Conservation (phyloP, 2,888 invertebrate species). For the Embidobia sp. region DNA sequence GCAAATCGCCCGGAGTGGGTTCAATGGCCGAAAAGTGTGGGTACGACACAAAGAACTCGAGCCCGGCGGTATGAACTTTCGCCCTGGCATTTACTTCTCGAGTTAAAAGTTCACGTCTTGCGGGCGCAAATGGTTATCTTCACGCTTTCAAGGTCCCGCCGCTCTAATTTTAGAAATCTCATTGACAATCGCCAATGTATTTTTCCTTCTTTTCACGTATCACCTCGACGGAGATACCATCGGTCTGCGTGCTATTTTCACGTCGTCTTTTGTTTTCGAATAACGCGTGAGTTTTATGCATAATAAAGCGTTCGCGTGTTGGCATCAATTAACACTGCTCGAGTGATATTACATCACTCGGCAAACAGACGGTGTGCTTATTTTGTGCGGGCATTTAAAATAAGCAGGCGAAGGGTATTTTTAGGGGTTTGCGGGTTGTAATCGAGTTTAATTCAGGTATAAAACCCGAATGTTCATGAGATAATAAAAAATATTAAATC, state of each 20-base stretch:
- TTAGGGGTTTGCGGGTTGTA: too few species aligned
- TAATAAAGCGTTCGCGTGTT: slow-evolving; percentile 52
- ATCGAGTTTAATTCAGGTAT: too few species aligned
- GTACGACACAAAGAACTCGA: slow-evolving; percentile 9
- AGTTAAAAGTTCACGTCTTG: slow-evolving; percentile 36
- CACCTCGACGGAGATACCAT: slow-evolving; percentile 39
- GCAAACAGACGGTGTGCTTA: slow-evolving; percentile 13
- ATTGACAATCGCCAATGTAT: slow-evolving; percentile 39
- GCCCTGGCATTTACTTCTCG: slow-evolving; percentile 29
- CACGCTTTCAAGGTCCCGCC: slow-evolving; percentile 29
- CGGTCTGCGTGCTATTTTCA: slow-evolving; percentile 37
- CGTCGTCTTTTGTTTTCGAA: slow-evolving; percentile 30
- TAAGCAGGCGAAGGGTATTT: neutral
- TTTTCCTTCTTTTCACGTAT: slow-evolving; percentile 26
- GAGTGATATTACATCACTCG: slow-evolving; percentile 27
- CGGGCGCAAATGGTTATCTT: slow-evolving; percentile 19
- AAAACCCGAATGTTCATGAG: too few species aligned
- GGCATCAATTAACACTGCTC: slow-evolving; percentile 18
- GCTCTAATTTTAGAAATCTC: slow-evolving; percentile 55
- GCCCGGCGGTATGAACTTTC: slow-evolving; percentile 29
- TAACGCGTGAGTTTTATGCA: slow-evolving; percentile 34
- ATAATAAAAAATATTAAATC: too few species aligned
- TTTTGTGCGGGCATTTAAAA: slow-evolving; percentile 32
- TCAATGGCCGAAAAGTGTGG: too few species aligned
- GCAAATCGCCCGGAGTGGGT: too few species aligned